Evolutionary conservation across 1,140 invertebrate species (phyloP).

Genomic region (Polyergus mexicanus): DNA sequence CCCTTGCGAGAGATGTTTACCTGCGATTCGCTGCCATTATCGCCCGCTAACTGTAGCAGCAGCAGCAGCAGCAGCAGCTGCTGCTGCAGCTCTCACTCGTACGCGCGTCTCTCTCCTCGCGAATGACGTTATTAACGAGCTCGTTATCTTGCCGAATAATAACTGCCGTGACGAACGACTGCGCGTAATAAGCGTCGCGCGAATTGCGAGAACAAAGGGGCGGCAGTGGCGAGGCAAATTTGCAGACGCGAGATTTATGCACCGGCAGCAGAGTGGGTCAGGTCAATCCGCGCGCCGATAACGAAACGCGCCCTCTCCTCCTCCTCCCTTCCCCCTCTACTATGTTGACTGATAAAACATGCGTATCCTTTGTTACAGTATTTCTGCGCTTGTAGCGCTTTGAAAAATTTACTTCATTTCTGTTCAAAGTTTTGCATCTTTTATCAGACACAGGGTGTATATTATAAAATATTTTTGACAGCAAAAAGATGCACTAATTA

Average conservation of each 20-base stretch:
- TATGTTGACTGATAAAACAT: conserved; percentile 14
- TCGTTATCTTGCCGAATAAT: conserved; percentile 60
- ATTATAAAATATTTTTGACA: too few relatives aligned
- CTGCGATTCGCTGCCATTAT: conserved; percentile 22
- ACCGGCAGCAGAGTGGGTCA: conserved; percentile 10
- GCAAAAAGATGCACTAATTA: background rate
- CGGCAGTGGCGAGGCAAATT: conserved; percentile 35
- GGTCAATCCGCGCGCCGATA: conserved; percentile 51
- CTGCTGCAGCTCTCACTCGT: background rate
- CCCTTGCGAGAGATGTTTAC: conserved; percentile 6
- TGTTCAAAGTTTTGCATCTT: background rate
- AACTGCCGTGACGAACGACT: conserved; percentile 47
- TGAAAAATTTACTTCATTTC: background rate
- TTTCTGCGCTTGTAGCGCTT: background rate
- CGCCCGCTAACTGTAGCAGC: conserved; percentile 1
- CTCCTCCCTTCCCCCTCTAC: too few relatives aligned
- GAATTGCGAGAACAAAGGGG: conserved; percentile 50
- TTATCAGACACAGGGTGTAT: background rate
- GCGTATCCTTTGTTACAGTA: background rate
- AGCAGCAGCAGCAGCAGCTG: too few relatives aligned
- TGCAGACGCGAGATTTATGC: conserved; percentile 37
- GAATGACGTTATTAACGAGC: conserved; percentile 57
- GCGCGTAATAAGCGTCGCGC: conserved; percentile 51
- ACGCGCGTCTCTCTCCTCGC: background rate
- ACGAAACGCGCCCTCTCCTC: background rate